Conservation (phyloP, 2,797 vertebrate genomes). For the Telmatherina bonti region DNA sequence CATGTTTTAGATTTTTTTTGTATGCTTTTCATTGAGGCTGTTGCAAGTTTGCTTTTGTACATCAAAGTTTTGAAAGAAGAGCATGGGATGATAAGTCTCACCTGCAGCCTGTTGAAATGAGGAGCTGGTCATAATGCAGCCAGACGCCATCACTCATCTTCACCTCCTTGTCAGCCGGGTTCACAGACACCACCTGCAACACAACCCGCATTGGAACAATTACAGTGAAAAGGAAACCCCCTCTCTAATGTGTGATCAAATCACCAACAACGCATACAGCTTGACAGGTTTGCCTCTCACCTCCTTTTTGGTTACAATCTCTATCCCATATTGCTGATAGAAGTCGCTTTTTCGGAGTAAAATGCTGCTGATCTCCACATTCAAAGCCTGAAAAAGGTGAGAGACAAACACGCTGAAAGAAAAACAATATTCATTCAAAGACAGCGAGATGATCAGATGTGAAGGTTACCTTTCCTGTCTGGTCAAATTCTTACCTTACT, state of each 20-base stretch:
- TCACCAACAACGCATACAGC: background rate
- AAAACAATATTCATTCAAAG: background rate
- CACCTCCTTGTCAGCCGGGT: conserved; percentile 78
- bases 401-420: background rate
- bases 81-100: conserved; percentile 41
- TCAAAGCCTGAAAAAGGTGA: conserved; percentile 72
- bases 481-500: conserved; percentile 84
- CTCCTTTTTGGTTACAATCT: conserved; percentile 86
- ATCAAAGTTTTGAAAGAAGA: background rate
- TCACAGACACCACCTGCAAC: conserved; percentile 82
- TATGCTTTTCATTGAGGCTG: background rate
- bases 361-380: conserved; percentile 77
- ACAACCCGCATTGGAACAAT: background rate
- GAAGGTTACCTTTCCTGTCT: background rate
- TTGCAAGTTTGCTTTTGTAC: background rate
- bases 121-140: conserved; percentile 86
- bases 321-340: conserved; percentile 80
- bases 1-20: background rate
- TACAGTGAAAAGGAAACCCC: background rate
- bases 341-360: conserved; percentile 86
- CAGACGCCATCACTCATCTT: conserved; percentile 77
- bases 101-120: conserved; percentile 90
- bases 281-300: conserved; percentile 63
- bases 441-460: background rate
- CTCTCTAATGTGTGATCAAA: background rate